A percentile compares a stretch with the other conserved stretches of the same genome.
phyloP scores from a whole-genome alignment of 2,113 vertebrate genomes.

The Pogona vitticeps region DNA sequence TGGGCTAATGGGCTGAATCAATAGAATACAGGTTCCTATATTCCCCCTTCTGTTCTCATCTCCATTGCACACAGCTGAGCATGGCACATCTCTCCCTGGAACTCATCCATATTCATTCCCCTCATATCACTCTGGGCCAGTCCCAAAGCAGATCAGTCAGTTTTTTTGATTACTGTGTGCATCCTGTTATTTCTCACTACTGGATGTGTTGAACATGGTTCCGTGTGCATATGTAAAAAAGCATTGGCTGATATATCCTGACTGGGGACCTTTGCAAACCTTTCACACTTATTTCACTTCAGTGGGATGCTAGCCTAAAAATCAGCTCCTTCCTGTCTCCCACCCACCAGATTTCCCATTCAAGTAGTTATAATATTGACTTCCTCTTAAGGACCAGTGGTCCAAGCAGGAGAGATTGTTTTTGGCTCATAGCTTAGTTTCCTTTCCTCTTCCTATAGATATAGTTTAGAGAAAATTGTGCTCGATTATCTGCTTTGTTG shows the following conservation, averaged over 20 bases:
- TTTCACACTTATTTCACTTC: not conserved
- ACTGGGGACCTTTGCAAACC: not conserved
- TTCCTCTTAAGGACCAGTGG: not conserved
- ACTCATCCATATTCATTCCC: not conserved
- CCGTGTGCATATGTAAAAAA: not conserved
- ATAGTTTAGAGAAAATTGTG: not conserved
- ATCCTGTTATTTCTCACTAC: not conserved
- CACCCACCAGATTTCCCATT: not conserved
- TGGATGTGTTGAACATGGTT: not conserved
- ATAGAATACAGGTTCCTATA: not conserved
- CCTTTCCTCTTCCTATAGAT: not conserved
- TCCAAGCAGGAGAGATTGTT: not conserved
- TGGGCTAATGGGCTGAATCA: too few species aligned
- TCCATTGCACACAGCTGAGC: not conserved
- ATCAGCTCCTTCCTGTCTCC: not conserved
- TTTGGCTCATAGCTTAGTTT: not conserved
- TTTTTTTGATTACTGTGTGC: not conserved
- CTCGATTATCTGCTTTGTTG: not conserved
- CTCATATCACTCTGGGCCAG: not conserved
- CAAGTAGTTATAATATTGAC: not conserved
- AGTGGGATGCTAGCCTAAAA: not conserved
- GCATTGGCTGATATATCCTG: not conserved
- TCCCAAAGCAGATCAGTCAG: not conserved
- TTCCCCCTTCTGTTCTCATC: not conserved
- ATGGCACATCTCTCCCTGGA: not conserved